Evolutionary conservation across 2,888 invertebrate genomes (phyloP), one percentile per base, ranked within the genome.

Genomic region (Cylloceria caligata): DNA sequence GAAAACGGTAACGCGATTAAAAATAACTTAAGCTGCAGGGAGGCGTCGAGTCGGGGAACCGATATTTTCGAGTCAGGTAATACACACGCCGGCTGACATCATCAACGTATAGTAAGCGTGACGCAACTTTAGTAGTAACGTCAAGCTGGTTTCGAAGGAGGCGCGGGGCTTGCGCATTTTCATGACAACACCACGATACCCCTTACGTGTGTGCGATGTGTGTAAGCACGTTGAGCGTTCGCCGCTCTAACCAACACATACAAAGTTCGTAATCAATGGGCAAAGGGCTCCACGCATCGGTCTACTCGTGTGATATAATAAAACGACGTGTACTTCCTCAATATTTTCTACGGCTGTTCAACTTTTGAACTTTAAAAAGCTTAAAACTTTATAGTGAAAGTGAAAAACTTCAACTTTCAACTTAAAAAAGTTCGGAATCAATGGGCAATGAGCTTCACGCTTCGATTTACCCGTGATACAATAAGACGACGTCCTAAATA

Each of bases 41-140:
- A 30, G 30, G 21, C 13, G 42, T 69, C 55, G 34, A n/a, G 19
- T 30, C 13, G 42, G 39, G 72, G 74, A 77, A 78, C 87, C 88
- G 87, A 91, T 90, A 88, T 91, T 91, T 91, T 90, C 78, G 85
- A 86, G 85, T 87, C 86, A 88, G 89, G 80, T 86, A 87, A 84
- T 89, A 88, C 64, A 57, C 72, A 65, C 62, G 71, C 52, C 55
- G 73, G 87, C 88, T 92, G 92, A 92, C 92, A 92, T 92, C 92
- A 92, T 89, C 91, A 86, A 83, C 89, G 87, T 86, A 91, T 90
- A 89, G 91, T 87, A 88, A 80, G 84, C 88, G 88, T 92, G 92
- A 92, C 91, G 92, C 89, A 92, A 92, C 80, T 83, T 78, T 67
- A 68, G 87, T 86, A 85, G 87, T 87, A 88, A 87, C 89, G 89